Evolutionary conservation across 2,113 vertebrate genomes (phyloP).

Genomic region (Etheostoma spectabile): DNA sequence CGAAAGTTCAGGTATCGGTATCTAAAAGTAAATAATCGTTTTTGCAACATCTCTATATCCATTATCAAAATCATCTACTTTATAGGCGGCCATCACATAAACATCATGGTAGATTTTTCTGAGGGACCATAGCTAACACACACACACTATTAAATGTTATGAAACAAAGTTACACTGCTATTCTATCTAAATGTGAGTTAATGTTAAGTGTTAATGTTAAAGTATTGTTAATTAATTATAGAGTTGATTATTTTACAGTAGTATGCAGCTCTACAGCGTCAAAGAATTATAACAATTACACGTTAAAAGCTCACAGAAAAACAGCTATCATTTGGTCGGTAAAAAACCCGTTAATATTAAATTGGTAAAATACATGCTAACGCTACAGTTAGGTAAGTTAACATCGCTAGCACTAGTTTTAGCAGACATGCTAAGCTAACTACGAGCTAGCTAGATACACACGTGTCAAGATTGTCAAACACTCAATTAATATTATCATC

Average conservation of each 20-base stretch:
- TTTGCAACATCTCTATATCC: neutral
- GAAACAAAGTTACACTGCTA: neutral
- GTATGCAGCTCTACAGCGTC: neutral
- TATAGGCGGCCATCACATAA: neutral
- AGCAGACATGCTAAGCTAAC: slow-evolving; percentile 66
- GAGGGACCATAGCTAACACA: neutral
- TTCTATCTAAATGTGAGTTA: neutral
- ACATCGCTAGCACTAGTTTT: slow-evolving; percentile 54
- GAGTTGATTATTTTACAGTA: neutral
- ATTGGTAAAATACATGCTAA: neutral
- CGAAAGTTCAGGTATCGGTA: no score
- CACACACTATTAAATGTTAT: neutral
- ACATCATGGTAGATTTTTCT: neutral
- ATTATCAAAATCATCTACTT: neutral
- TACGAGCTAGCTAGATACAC: slow-evolving; percentile 64
- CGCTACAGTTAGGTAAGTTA: neutral
- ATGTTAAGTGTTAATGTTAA: neutral
- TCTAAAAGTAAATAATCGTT: neutral
- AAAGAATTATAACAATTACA: neutral
- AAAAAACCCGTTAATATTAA: neutral
- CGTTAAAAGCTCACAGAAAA: neutral
- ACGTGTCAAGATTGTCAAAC: slow-evolving; percentile 69
- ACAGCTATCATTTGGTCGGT: no score
- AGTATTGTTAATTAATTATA: neutral
- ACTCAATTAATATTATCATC: neutral